A percentile compares a stretch with the other conserved stretches of the same genome.
phyloP scores from a whole-genome alignment of 2,797 vertebrate species.

The Lateolabrax maculatus region DNA sequence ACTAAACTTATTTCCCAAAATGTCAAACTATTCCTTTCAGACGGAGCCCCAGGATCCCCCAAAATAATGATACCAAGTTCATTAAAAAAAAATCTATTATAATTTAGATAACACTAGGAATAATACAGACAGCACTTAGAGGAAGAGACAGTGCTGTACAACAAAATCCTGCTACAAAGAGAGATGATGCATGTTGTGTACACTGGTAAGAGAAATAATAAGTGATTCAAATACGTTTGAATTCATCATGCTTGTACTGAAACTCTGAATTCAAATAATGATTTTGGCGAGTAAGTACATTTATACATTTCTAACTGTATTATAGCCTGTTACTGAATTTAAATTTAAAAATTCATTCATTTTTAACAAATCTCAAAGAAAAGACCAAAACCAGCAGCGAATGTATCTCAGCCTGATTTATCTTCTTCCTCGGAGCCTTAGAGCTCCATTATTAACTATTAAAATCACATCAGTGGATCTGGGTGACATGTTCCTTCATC shows the following conservation, averaged over 20 bases:
- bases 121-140: constrained; percentile 2
- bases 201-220: background rate
- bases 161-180: background rate
- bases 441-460: background rate
- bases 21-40: background rate
- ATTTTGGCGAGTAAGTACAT: background rate
- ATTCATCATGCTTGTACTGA: background rate
- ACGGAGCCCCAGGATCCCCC: background rate
- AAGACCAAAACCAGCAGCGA: background rate
- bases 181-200: background rate
- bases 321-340: background rate
- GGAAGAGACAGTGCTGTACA: background rate
- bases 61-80: constrained; percentile 1
- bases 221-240: background rate
- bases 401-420: no score
- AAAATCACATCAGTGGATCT: background rate
- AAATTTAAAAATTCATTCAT: background rate
- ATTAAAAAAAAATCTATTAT: background rate
- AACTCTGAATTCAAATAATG: background rate
- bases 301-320: background rate
- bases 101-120: background rate
- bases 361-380: background rate
- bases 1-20: background rate
- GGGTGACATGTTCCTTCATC: no score
- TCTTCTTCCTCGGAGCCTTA: background rate